Evolutionary conservation across 2,113 vertebrate species (phyloP).

Genomic region (Leptobrachium leishanense): DNA sequence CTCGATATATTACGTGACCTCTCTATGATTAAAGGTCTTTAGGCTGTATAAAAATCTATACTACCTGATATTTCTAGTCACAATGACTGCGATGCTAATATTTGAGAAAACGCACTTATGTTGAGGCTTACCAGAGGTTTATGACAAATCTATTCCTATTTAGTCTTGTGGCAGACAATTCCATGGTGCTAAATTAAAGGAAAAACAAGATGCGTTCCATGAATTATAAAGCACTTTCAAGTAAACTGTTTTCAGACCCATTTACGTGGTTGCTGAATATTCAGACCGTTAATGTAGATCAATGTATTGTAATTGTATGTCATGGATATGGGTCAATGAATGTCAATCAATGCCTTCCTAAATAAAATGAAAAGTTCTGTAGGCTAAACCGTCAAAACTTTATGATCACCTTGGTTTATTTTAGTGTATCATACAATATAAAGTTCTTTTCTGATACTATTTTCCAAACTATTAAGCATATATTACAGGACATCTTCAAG

Average conservation of each 20-base stretch:
- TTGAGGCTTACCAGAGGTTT: neutral
- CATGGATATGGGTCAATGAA: too few relatives aligned
- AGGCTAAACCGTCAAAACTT: too few relatives aligned
- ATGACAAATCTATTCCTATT: conserved; percentile 15
- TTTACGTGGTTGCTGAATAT: neutral
- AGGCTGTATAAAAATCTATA: conserved; percentile 44
- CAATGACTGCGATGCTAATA: conserved; percentile 17
- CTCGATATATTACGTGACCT: conserved; percentile 46
- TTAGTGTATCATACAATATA: too few relatives aligned
- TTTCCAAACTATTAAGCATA: too few relatives aligned
- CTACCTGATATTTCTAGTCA: conserved; percentile 25
- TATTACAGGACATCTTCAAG: too few relatives aligned
- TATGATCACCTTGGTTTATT: too few relatives aligned
- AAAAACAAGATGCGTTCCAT: neutral
- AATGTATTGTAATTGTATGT: neutral
- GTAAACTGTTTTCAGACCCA: neutral
- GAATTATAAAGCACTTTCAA: conserved; percentile 8
- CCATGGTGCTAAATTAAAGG: neutral
- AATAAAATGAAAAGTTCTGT: too few relatives aligned
- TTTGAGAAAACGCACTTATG: neutral
- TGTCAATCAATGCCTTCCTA: too few relatives aligned
- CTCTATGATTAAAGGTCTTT: conserved; percentile 48
- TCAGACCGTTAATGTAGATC: too few relatives aligned
- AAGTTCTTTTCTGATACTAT: too few relatives aligned
- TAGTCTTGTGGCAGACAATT: neutral